Percentiles rank a stretch among this genome's conserved stretches.
These are phyloP conservation scores for Dugesia japonica DNA, from an alignment of 2,888 invertebrate genomes.

Conservation along the genomic window DNA sequence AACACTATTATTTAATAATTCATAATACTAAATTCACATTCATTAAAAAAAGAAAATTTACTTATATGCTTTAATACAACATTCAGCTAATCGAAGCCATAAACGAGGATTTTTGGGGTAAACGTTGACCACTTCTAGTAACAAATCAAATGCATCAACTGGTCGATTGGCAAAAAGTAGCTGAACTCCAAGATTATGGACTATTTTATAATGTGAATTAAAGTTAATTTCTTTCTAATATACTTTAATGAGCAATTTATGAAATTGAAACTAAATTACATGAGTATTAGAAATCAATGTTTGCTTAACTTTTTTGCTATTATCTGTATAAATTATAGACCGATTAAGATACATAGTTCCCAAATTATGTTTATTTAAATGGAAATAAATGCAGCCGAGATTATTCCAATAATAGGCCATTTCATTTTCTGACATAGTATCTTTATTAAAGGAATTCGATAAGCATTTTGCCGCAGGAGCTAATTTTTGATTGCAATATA, in stretches of 20 bases:
- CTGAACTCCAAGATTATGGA: conserved; percentile 69
- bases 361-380: conserved; percentile 64
- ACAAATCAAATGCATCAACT: conserved; percentile 71
- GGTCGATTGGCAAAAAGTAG: conserved; percentile 60
- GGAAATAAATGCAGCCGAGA: conserved; percentile 64
- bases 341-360: conserved; percentile 64
- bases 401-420: conserved; percentile 62
- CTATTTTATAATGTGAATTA: conserved; percentile 55
- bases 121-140: conserved; percentile 67
- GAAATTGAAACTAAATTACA: background rate
- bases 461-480: background rate
- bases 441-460: background rate
- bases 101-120: conserved; percentile 72
- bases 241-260: too few species aligned
- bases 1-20: too few species aligned
- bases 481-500: background rate
- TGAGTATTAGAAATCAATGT: background rate
- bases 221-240: conserved; percentile 37
- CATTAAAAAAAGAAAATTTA: conserved; percentile 38
- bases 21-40: too few species aligned
- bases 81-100: conserved; percentile 81
- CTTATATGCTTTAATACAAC: conserved; percentile 49
- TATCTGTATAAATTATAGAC: conserved; percentile 35
- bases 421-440: background rate
- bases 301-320: background rate